phyloP scores from a whole-genome alignment of 2,888 invertebrate species.

The Anodontia alba region DNA sequence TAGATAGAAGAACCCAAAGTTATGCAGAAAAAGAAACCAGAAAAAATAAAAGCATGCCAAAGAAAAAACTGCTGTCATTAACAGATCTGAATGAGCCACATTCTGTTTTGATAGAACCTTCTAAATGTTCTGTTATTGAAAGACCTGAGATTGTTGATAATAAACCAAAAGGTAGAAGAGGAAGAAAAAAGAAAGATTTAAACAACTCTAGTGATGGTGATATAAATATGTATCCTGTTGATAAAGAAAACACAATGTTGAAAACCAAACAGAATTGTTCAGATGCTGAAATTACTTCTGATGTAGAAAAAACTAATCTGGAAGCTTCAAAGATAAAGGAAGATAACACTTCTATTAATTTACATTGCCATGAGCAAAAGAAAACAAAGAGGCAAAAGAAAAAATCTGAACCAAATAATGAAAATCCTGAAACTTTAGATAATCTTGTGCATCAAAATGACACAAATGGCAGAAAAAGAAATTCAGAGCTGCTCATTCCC shows the following conservation, averaged over 20 bases:
- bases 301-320: neutral
- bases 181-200: conserved; percentile 1
- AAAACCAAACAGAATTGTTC: neutral
- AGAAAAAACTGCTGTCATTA: conserved; percentile 67
- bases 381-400: neutral
- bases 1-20: neutral
- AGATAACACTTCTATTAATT: neutral
- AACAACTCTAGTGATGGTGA: neutral
- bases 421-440: neutral
- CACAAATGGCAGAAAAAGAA: conserved; percentile 31
- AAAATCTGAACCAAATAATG: neutral
- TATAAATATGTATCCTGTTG: neutral
- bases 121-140: conserved; percentile 51
- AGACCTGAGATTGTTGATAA: conserved; percentile 29
- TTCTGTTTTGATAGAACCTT: conserved; percentile 64
- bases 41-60: conserved; percentile 41
- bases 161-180: neutral
- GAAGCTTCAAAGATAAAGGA: too few species aligned
- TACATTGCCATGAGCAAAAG: neutral
- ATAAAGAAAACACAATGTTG: neutral
- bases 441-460: neutral
- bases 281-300: neutral
- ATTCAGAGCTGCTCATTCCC: neutral
- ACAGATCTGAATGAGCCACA: conserved; percentile 59
- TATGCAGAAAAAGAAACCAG: neutral